Evolutionary conservation across 2,113 vertebrate genomes (phyloP).

Genomic region (Penelope pileata): DNA sequence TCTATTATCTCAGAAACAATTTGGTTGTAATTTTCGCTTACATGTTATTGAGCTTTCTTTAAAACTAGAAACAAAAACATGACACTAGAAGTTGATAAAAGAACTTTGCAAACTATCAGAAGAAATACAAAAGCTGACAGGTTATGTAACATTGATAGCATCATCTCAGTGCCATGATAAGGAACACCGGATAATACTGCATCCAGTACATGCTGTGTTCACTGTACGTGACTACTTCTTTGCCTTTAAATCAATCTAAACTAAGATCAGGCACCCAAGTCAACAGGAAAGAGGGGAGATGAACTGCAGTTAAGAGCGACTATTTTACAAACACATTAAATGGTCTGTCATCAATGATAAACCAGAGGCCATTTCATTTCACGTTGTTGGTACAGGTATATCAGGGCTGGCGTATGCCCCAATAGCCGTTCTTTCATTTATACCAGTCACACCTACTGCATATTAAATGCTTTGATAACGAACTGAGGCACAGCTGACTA

Average conservation of each 20-base stretch:
- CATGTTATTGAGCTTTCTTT: not conserved
- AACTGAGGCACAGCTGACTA: not conserved
- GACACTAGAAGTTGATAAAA: not conserved
- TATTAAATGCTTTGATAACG: not conserved
- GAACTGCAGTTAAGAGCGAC: not conserved
- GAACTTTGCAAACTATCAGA: not conserved
- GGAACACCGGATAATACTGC: not conserved
- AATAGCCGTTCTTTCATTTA: not conserved
- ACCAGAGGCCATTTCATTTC: not conserved
- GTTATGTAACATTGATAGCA: not conserved
- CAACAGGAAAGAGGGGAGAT: not conserved
- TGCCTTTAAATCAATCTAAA: not conserved
- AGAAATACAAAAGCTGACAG: not conserved
- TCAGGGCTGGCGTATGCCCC: not conserved
- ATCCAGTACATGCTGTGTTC: accelerated
- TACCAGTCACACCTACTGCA: not conserved
- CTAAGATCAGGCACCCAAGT: not conserved
- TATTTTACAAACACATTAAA: not conserved
- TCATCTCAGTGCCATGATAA: not conserved
- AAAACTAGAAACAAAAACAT: not conserved
- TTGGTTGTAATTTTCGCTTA: not conserved
- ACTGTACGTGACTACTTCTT: not conserved
- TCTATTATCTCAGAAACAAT: not conserved
- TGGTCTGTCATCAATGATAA: not conserved
- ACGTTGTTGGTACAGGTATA: not conserved